Percentiles rank a stretch among this genome's conserved stretches.
phyloP scores from a whole-genome alignment of 92 coral and sea anemone species.

The Porites rus region DNA sequence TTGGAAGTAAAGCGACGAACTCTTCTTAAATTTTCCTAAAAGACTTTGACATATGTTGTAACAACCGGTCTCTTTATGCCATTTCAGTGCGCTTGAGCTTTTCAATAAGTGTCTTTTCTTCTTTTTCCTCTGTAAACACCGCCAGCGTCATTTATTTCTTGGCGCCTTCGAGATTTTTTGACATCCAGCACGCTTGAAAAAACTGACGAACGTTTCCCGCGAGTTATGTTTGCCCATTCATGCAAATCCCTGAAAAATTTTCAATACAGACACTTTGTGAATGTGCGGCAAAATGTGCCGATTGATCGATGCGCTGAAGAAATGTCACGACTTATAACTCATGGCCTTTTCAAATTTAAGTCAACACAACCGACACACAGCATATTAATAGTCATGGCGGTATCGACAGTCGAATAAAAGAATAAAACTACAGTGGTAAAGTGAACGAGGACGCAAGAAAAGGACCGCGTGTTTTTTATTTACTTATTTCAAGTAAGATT shows the following conservation, averaged over 20 bases:
- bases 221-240: constrained; percentile 13
- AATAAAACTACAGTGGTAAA: constrained; percentile 46
- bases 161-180: background rate
- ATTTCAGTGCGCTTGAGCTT: constrained; percentile 2
- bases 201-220: constrained; percentile 10
- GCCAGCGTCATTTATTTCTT: constrained; percentile 27
- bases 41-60: background rate
- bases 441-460: constrained; percentile 33
- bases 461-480: constrained; percentile 58
- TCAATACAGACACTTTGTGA: constrained; percentile 21
- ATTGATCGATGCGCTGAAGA: constrained; percentile 48
- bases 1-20: background rate
- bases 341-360: constrained; percentile 59
- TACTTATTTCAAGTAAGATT: constrained; percentile 45
- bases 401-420: constrained; percentile 62
- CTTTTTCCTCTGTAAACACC: constrained; percentile 39
- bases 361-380: constrained; percentile 59
- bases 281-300: constrained; percentile 45
- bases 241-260: background rate
- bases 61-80: constrained; percentile 12
- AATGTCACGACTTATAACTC: constrained; percentile 57
- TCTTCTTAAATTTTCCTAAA: background rate
- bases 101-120: constrained; percentile 9
- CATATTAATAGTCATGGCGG: constrained; percentile 62
- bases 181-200: background rate